Evolutionary conservation across 2,888 invertebrate genomes (phyloP).

Genomic region (Eupithecia abbreviata): DNA sequence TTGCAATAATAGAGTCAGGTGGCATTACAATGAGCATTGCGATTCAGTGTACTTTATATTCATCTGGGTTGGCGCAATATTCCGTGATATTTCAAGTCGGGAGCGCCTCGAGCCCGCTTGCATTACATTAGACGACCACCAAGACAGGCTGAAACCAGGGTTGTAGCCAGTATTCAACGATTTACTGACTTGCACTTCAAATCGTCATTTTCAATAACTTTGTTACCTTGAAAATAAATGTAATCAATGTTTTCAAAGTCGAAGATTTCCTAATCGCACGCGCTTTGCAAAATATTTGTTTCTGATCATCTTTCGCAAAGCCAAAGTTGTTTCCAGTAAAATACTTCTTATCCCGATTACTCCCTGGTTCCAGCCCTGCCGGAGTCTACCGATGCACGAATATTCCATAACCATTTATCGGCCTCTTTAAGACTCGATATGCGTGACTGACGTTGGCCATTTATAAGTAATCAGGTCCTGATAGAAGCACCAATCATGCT

Average conservation of each 20-base stretch:
- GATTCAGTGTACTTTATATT: slow-evolving; percentile 57
- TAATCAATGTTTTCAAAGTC: background rate
- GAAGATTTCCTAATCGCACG: background rate
- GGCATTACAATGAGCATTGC: slow-evolving; percentile 44
- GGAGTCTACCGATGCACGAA: slow-evolving; percentile 56
- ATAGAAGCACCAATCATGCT: slow-evolving; percentile 55
- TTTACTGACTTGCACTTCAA: background rate
- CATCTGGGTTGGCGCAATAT: slow-evolving; percentile 63
- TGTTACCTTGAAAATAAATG: background rate
- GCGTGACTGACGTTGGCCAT: slow-evolving; percentile 62
- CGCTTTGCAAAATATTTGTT: background rate
- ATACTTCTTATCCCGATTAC: background rate
- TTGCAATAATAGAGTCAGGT: slow-evolving; percentile 32
- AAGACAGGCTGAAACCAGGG: slow-evolving; percentile 56
- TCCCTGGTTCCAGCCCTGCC: slow-evolving; percentile 31
- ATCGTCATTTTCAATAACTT: background rate
- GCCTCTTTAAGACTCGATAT: slow-evolving; percentile 53
- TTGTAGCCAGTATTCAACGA: slow-evolving; percentile 13
- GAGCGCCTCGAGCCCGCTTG: slow-evolving; percentile 70
- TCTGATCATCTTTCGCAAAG: background rate
- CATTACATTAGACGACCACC: slow-evolving; percentile 76
- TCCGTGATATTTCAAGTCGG: slow-evolving; percentile 75
- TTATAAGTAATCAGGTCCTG: slow-evolving; percentile 58
- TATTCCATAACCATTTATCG: slow-evolving; percentile 63
- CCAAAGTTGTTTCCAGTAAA: background rate